phyloP scores from a whole-genome alignment of 2,113 vertebrate genomes.

The Mirounga angustirostris region DNA sequence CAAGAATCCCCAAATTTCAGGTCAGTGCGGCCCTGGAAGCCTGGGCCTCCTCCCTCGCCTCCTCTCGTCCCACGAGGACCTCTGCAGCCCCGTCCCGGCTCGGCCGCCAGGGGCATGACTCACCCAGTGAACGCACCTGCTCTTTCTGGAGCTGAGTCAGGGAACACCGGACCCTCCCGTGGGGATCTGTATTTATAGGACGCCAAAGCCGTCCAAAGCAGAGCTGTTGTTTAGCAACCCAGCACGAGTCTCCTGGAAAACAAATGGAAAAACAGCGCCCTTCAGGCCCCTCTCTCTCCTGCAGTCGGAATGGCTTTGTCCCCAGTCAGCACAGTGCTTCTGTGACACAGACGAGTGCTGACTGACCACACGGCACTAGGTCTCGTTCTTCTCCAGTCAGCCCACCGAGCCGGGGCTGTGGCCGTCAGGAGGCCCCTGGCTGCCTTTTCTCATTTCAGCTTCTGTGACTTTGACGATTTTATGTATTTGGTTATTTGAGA shows the following conservation, averaged over 20 bases:
- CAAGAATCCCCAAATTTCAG: background rate
- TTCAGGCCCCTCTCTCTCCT: background rate
- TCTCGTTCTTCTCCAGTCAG: too few species aligned
- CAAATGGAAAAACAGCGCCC: background rate
- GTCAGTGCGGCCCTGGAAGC: too few species aligned
- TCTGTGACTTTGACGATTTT: background rate
- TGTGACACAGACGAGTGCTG: accelerated
- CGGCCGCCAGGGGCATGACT: background rate
- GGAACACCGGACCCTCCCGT: background rate
- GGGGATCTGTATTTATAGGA: slow-evolving; percentile 23
- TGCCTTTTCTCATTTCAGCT: background rate
- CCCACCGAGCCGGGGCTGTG: background rate
- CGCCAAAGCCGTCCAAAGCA: background rate
- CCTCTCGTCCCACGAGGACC: background rate
- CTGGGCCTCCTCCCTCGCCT: background rate
- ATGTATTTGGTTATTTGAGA: background rate
- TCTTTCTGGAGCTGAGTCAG: slow-evolving; percentile 49
- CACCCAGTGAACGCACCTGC: background rate
- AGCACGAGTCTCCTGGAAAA: background rate
- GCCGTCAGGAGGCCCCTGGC: too few species aligned
- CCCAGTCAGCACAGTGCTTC: background rate
- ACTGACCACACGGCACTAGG: too few species aligned
- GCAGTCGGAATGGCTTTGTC: background rate
- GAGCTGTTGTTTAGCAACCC: background rate
- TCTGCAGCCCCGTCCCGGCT: background rate